Percentiles rank a stretch among this genome's conserved stretches.
Conservation (phyloP, 1,140 invertebrate genomes). For the Drosophila suzukii region DNA sequence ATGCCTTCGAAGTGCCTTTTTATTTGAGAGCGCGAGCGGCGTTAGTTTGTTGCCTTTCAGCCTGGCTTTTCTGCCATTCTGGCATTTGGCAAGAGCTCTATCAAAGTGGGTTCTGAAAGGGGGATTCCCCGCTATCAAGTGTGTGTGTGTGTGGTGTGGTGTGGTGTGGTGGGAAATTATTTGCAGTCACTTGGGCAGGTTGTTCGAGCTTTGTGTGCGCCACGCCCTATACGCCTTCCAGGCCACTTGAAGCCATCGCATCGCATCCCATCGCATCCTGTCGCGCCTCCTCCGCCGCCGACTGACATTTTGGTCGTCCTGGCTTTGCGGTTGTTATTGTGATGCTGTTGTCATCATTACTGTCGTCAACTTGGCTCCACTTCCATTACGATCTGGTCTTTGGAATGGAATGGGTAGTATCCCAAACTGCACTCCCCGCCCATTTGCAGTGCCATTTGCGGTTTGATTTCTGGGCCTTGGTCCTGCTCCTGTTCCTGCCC, state of each 20-base stretch:
- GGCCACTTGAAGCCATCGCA: constrained; percentile 50
- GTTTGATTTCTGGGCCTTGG: constrained; percentile 61
- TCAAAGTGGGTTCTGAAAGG: constrained; percentile 7
- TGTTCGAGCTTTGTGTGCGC: constrained; percentile 47
- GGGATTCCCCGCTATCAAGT: constrained; percentile 2
- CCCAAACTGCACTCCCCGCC: constrained; percentile 18
- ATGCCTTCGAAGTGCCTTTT: constrained; percentile 63
- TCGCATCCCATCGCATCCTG: not conserved
- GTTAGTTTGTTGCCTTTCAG: constrained; percentile 51
- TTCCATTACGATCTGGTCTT: constrained; percentile 3
- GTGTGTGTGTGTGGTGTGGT: too few species aligned
- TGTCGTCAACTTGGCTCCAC: constrained; percentile 35
- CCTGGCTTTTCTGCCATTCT: constrained; percentile 14
- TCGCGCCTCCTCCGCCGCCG: not conserved
- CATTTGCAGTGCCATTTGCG: constrained; percentile 73
- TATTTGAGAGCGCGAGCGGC: constrained; percentile 58
- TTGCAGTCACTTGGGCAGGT: constrained; percentile 61
- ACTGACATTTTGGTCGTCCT: constrained; percentile 56
- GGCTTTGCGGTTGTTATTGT: constrained; percentile 56
- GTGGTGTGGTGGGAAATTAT: constrained; percentile 52
- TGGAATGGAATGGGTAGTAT: constrained; percentile 1
- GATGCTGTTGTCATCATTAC: constrained; percentile 57
- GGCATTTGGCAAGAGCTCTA: constrained; percentile 30
- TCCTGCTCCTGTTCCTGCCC: constrained; percentile 20
- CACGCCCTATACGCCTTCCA: constrained; percentile 7